Conservation (phyloP, 2,797 vertebrate genomes). For the Malurus splendens region DNA sequence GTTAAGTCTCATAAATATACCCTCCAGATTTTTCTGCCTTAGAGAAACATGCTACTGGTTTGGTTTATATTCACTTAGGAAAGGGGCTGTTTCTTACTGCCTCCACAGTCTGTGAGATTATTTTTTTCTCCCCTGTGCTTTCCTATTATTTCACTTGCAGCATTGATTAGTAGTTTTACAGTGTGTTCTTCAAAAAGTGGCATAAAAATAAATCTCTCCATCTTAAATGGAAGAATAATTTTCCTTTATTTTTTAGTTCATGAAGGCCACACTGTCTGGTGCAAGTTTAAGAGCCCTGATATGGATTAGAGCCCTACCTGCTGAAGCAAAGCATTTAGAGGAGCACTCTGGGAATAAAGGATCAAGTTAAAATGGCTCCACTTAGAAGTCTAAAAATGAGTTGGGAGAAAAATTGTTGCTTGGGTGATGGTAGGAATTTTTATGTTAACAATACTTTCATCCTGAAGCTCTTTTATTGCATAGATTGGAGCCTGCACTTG, state of each 20-base stretch:
- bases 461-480: background rate
- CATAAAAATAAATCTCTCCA: background rate
- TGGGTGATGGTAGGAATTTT: background rate
- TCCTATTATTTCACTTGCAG: background rate
- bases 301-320: background rate
- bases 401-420: background rate
- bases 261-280: background rate
- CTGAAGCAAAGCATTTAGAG: background rate
- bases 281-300: background rate
- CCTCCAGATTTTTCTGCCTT: background rate
- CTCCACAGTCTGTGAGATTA: background rate
- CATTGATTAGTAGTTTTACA: background rate
- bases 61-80: background rate
- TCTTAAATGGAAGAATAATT: background rate
- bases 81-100: background rate
- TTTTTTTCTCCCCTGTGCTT: background rate
- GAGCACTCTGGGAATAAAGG: background rate
- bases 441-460: background rate
- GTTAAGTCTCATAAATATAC: background rate
- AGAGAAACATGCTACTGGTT: background rate
- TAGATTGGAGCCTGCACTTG: background rate
- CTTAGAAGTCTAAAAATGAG: background rate
- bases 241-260: background rate
- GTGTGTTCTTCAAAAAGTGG: background rate
- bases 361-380: background rate